Evolutionary conservation across 92 coral and sea anemone species (phyloP).

Genomic region (Palythoa caribaeorum): DNA sequence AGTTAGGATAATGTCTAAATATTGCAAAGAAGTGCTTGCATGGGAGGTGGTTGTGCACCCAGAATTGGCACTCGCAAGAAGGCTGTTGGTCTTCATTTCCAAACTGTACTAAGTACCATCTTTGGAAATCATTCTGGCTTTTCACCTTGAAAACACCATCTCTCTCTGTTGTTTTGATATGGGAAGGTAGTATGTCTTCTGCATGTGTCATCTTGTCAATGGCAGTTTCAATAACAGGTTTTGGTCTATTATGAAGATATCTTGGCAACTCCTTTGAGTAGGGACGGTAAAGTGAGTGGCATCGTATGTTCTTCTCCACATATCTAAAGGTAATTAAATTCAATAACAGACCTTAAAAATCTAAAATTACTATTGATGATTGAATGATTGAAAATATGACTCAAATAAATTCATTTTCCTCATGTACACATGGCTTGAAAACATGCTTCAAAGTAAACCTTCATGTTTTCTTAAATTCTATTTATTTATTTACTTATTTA

Average conservation of each 20-base stretch:
- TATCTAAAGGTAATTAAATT: neutral
- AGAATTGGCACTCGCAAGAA: slow-evolving; percentile 43
- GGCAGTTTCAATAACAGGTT: slow-evolving; percentile 48
- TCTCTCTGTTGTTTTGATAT: slow-evolving; percentile 32
- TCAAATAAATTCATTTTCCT: neutral
- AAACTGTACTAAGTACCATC: slow-evolving; percentile 55
- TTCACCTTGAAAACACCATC: slow-evolving; percentile 43
- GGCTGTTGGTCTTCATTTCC: slow-evolving; percentile 51
- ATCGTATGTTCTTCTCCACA: slow-evolving; percentile 50
- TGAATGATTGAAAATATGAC: neutral
- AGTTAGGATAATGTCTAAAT: slow-evolving; percentile 34
- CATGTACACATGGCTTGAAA: neutral
- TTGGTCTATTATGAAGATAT: slow-evolving; percentile 55
- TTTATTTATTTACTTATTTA: too few relatives aligned
- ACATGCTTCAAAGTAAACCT: neutral
- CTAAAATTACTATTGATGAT: neutral
- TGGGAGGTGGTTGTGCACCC: slow-evolving; percentile 41
- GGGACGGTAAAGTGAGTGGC: slow-evolving; percentile 53
- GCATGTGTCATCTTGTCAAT: slow-evolving; percentile 18
- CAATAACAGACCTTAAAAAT: neutral
- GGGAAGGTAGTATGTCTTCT: slow-evolving; percentile 36
- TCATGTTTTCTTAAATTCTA: neutral
- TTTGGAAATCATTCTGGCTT: slow-evolving; percentile 24
- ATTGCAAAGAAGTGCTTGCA: slow-evolving; percentile 67
- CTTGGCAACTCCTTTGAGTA: slow-evolving; percentile 37